Evolutionary conservation across 2,113 vertebrate genomes (phyloP).

Genomic region (Gracilinanus agilis): DNA sequence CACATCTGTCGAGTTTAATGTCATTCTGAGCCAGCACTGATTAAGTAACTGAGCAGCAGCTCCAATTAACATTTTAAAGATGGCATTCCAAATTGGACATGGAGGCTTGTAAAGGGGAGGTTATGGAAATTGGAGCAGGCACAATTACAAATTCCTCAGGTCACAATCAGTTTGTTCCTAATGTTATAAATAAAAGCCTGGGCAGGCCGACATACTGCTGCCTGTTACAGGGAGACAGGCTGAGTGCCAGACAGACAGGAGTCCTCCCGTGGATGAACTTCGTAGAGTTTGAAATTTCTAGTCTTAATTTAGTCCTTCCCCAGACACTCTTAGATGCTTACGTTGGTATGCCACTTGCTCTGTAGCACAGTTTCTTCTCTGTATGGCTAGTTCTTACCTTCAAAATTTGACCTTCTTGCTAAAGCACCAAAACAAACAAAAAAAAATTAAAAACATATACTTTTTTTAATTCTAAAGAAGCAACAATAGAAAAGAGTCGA

Average conservation of each 20-base stretch:
- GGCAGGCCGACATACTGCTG: background rate
- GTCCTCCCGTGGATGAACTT: background rate
- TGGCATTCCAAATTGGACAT: slow-evolving; percentile 15
- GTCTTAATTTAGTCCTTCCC: background rate
- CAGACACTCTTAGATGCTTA: background rate
- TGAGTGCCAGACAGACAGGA: background rate
- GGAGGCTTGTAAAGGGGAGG: slow-evolving; percentile 1
- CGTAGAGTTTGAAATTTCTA: background rate
- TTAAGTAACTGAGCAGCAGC: background rate
- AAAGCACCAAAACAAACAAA: background rate
- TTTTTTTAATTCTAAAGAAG: background rate
- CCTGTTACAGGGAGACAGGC: background rate
- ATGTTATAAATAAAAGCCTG: background rate
- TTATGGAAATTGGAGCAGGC: slow-evolving; percentile 5
- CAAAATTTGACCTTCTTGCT: background rate
- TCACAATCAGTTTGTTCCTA: slow-evolving; percentile 10
- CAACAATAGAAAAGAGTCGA: background rate
- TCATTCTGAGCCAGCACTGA: background rate
- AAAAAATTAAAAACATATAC: background rate
- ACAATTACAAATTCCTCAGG: slow-evolving; percentile 11
- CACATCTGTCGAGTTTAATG: slow-evolving; percentile 6
- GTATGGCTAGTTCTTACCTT: background rate
- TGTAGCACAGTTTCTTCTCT: background rate
- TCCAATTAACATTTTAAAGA: slow-evolving; percentile 13
- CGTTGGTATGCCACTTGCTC: background rate